phyloP scores from a whole-genome alignment of 2,888 invertebrate genomes.

The Selenia dentaria region DNA sequence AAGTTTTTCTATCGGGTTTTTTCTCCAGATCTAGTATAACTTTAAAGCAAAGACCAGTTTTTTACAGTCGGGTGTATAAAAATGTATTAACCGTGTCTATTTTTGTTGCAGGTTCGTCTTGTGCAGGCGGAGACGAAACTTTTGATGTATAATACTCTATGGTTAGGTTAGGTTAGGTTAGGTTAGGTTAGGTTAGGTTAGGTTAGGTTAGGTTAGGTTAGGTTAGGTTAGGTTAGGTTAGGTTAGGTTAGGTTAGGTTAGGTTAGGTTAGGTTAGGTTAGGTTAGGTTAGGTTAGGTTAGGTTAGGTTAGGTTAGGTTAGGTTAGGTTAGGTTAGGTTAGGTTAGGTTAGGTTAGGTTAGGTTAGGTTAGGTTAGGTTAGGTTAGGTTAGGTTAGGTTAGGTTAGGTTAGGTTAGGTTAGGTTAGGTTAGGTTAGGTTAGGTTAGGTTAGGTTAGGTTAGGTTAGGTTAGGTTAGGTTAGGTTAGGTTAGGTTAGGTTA shows the following conservation, averaged over 20 bases:
- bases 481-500: constrained; percentile 29
- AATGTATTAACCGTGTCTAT: too few relatives aligned
- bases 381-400: constrained; percentile 17
- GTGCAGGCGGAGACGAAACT: too few relatives aligned
- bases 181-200: constrained; percentile 30
- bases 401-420: constrained; percentile 12
- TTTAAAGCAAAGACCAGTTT: too few relatives aligned
- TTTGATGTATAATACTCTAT: too few relatives aligned
- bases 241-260: constrained; percentile 23
- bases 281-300: constrained; percentile 26
- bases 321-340: constrained; percentile 12
- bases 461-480: constrained; percentile 32
- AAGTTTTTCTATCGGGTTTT: too few relatives aligned
- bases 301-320: constrained; percentile 11
- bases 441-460: constrained; percentile 32
- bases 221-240: constrained; percentile 27
- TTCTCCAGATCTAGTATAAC: too few relatives aligned
- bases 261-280: constrained; percentile 23
- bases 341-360: constrained; percentile 3
- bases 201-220: constrained; percentile 30
- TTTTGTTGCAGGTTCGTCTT: too few relatives aligned
- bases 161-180: constrained; percentile 30
- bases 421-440: constrained; percentile 23
- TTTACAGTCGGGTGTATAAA: too few relatives aligned
- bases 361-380: constrained; percentile 9